Base-by-base conservation (phyloP, 1,140 invertebrate species). In the Lineus longissimus region DNA sequence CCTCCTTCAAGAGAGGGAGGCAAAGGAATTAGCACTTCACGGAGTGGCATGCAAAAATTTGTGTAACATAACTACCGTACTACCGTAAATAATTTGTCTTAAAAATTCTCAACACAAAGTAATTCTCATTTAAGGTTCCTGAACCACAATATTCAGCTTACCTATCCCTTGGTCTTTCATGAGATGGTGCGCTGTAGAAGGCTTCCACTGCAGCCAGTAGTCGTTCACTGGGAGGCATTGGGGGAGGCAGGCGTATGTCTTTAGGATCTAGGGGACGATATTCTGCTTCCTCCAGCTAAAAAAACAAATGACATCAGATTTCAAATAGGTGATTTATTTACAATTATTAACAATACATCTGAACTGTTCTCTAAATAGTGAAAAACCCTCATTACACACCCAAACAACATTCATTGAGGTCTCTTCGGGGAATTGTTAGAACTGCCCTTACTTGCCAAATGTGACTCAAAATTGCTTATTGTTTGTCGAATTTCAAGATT, bases 141-240 rank as follows among this genome's bases (percentile, higher is more conserved):
- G 47, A 7, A 7, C 4, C 6, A 51, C 47, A 51, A 6, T 27
- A 7, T 19, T n/a, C 25, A 27, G 19, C 83, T 84, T 82, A 95
- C 92, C 91, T 93, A 81, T 98, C 95, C 73, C 94, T 84, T 0
- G 95, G 94, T 63, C 92, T 86, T 70, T 97, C 94, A 77, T 97
- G 94, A 66, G 91, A 91, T 13, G 95, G 94, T 31, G 90, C 88
- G 11, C 91, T 89, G 79, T 97, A 98, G 82, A 98, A 98, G 1
- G 93, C 92, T 78, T 97, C 95, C 0, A 98, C 90, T 47, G 95
- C 95, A 47, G 91, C 89, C 23, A 97, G 81, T 25, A 98, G 82
- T 57, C 94, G 84, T 56, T 98, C 95, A 76, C 88, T 95, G 15
- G 95, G 94, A 27, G 94, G 93, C 65, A 91, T 90, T 15, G 95